phyloP scores from a whole-genome alignment of 2,797 vertebrate species.

The Miichthys miiuy region DNA sequence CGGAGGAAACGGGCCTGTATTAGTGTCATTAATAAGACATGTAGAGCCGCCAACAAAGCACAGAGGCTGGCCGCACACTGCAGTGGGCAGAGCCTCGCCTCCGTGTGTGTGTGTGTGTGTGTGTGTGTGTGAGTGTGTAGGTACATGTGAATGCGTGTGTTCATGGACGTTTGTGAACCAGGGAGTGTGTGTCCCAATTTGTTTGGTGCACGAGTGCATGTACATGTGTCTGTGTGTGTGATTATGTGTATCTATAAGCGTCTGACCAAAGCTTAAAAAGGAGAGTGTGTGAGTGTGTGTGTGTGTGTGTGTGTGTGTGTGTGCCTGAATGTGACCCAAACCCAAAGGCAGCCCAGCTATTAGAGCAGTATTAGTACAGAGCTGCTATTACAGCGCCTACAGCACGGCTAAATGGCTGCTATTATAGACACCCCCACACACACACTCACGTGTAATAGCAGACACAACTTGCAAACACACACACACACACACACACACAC shows the following conservation, averaged over 20 bases:
- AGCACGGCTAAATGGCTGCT: conserved; percentile 74
- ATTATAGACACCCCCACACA: conserved; percentile 64
- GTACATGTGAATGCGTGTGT: conserved; percentile 20
- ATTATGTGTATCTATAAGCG: neutral
- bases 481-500: conserved; percentile 21
- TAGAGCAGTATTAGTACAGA: conserved; percentile 79
- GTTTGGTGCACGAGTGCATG: conserved; percentile 1
- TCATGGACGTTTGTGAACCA: neutral
- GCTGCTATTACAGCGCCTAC: conserved; percentile 79
- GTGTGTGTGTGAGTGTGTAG: conserved; percentile 17
- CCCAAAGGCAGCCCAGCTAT: conserved; percentile 75
- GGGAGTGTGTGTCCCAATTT: conserved; percentile 7
- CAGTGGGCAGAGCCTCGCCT: conserved; percentile 44
- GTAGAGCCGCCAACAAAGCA: conserved; percentile 70
- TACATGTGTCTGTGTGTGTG: conserved; percentile 12
- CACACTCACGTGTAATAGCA: conserved; percentile 33
- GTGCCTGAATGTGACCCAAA: conserved; percentile 75
- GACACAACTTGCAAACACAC: conserved; percentile 42
- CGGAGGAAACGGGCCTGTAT: conserved; percentile 69
- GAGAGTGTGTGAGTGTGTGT: conserved; percentile 13
- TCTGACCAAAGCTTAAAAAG: conserved; percentile 29
- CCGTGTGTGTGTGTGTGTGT: conserved; percentile 16
- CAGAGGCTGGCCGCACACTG: conserved; percentile 71
- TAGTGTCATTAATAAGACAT: conserved; percentile 77
- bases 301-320: conserved; percentile 49